phyloP scores from a whole-genome alignment of 2,888 invertebrate species.

The Eledone cirrhosa region DNA sequence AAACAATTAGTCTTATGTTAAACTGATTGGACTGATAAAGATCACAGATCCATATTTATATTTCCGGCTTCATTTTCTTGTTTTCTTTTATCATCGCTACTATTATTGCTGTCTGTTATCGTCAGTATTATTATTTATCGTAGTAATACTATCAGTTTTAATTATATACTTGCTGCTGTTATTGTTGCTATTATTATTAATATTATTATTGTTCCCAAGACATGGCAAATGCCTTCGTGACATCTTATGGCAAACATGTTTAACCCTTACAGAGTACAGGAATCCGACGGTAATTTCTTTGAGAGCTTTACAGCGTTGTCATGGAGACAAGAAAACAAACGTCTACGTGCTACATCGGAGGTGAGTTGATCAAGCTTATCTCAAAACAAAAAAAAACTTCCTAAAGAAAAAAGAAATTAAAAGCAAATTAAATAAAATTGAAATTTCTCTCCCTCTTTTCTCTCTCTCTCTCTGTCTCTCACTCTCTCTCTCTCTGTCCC shows the following conservation, averaged over 20 bases:
- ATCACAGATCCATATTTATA: too few relatives aligned
- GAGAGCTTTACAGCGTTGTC: conserved; percentile 91
- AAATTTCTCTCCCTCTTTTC: not conserved
- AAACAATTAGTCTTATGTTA: too few relatives aligned
- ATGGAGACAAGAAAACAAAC: conserved; percentile 90
- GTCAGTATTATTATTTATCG: too few relatives aligned
- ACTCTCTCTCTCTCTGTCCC: conserved; percentile 3
- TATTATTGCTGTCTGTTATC: too few relatives aligned
- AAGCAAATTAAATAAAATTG: too few relatives aligned
- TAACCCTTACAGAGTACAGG: conserved; percentile 80
- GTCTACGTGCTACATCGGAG: conserved; percentile 80
- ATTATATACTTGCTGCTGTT: too few relatives aligned
- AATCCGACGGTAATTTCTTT: conserved; percentile 93
- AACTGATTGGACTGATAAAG: too few relatives aligned
- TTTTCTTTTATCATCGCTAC: too few relatives aligned
- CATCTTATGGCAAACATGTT: conserved; percentile 33
- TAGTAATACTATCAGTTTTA: too few relatives aligned
- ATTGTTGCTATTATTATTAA: not conserved
- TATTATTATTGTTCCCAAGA: not conserved
- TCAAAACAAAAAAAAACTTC: not conserved
- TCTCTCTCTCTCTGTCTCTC: not conserved
- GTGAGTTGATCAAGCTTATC: conserved; percentile 69
- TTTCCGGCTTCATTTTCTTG: too few relatives aligned
- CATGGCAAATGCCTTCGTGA: not conserved
- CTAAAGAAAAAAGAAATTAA: too few relatives aligned